A percentile compares a stretch with the other conserved stretches of the same genome.
Conservation (phyloP, 2,888 invertebrate species). For the Trissolcus japonicus region DNA sequence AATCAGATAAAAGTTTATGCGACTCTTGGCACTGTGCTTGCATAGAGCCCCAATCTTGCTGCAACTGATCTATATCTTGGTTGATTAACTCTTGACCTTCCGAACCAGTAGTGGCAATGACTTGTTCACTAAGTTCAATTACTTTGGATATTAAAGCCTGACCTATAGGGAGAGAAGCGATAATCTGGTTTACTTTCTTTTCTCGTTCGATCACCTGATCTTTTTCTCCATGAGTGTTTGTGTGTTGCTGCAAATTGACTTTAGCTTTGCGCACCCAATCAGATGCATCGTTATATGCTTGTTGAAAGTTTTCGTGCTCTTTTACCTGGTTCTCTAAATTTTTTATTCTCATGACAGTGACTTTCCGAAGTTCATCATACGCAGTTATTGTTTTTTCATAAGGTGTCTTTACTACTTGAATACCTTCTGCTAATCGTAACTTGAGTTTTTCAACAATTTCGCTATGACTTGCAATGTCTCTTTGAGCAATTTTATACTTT, state of each 20-base stretch:
- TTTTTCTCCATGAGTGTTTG: slow-evolving; percentile 92
- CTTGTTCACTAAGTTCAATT: slow-evolving; percentile 84
- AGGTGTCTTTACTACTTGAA: slow-evolving; percentile 81
- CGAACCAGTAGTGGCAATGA: slow-evolving; percentile 86
- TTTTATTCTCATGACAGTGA: slow-evolving; percentile 82
- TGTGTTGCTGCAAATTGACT: slow-evolving; percentile 89
- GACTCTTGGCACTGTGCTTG: slow-evolving; percentile 87
- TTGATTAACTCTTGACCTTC: slow-evolving; percentile 90
- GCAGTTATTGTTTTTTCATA: slow-evolving; percentile 84
- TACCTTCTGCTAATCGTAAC: slow-evolving; percentile 84
- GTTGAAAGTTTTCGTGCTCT: slow-evolving; percentile 91
- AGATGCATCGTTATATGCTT: slow-evolving; percentile 86
- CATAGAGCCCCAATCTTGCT: slow-evolving; percentile 88
- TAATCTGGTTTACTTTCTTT: slow-evolving; percentile 84
- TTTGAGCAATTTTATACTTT: slow-evolving; percentile 88
- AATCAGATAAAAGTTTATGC: slow-evolving; percentile 84
- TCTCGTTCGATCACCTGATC: slow-evolving; percentile 86
- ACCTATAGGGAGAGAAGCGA: slow-evolving; percentile 83
- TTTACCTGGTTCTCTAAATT: slow-evolving; percentile 89
- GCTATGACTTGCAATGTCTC: slow-evolving; percentile 88
- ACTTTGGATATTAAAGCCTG: slow-evolving; percentile 85
- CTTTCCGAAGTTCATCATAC: slow-evolving; percentile 83
- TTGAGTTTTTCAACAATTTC: slow-evolving; percentile 88
- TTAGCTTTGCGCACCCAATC: slow-evolving; percentile 91
- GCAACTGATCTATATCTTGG: slow-evolving; percentile 88